phyloP scores from a whole-genome alignment of 2,888 invertebrate genomes.

The Notodonta dromedarius region DNA sequence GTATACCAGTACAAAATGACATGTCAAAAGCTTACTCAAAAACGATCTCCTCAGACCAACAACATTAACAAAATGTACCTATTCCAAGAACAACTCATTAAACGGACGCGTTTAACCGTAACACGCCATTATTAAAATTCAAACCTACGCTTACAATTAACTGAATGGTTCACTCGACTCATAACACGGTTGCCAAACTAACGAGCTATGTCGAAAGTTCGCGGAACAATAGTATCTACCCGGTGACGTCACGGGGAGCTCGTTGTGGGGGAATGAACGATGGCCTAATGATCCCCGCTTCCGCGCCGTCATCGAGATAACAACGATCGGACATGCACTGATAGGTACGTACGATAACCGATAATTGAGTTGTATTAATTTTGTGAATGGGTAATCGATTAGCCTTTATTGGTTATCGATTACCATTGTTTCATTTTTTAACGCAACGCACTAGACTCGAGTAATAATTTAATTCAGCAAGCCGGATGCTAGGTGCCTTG shows the following conservation, averaged over 20 bases:
- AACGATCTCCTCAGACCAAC: too few relatives aligned
- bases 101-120: not conserved
- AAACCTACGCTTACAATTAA: not conserved
- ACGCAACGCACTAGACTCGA: too few relatives aligned
- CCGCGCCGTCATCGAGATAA: conserved; percentile 22
- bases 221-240: conserved; percentile 6
- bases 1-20: too few relatives aligned
- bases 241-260: conserved; percentile 20
- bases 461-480: too few relatives aligned
- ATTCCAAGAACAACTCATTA: not conserved
- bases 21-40: too few relatives aligned
- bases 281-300: conserved; percentile 40
- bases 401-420: conserved; percentile 3
- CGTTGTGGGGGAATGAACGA: conserved; percentile 28
- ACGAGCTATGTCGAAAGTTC: conserved; percentile 11
- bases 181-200: conserved; percentile 1
- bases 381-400: conserved; percentile 26
- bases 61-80: too few relatives aligned
- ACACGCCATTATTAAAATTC: conserved; percentile 1
- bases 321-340: conserved; percentile 18
- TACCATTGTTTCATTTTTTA: not conserved
- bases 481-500: too few relatives aligned
- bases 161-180: not conserved
- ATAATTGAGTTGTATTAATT: conserved; percentile 34
- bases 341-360: conserved; percentile 19